These are phyloP conservation scores for Buceros bicornis DNA, from an alignment of 2,797 vertebrate genomes.

Conservation along the genomic window DNA sequence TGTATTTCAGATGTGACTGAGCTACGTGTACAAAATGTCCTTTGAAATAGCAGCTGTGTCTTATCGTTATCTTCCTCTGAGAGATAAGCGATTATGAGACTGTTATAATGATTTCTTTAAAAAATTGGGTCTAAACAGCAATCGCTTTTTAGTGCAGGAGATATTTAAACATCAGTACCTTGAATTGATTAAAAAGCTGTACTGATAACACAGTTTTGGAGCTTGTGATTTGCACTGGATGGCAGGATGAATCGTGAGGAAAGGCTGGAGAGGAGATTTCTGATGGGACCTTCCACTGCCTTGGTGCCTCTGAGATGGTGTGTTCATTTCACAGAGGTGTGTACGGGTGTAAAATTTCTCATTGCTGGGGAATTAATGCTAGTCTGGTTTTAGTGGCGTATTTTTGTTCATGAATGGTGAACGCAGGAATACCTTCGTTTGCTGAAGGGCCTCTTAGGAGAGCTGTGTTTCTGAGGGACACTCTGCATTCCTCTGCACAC, in stretches of 20 bases:
- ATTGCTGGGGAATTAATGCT: not conserved
- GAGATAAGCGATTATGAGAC: slow-evolving; percentile 69
- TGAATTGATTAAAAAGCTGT: slow-evolving; percentile 52
- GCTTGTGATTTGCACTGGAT: slow-evolving; percentile 13
- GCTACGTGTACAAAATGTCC: slow-evolving; percentile 11
- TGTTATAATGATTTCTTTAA: slow-evolving; percentile 51
- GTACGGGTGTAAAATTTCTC: not conserved
- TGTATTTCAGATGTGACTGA: slow-evolving; percentile 48
- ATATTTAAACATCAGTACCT: slow-evolving; percentile 59
- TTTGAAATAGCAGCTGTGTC: slow-evolving; percentile 67
- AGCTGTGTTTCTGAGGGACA: not conserved
- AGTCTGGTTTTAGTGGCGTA: not conserved
- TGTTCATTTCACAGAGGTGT: not conserved
- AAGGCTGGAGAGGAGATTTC: slow-evolving; percentile 30
- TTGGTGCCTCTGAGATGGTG: not conserved
- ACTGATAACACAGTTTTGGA: slow-evolving; percentile 40
- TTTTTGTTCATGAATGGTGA: not conserved
- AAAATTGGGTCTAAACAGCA: not conserved
- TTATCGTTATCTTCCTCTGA: slow-evolving; percentile 31
- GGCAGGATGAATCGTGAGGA: not conserved
- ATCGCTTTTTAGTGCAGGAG: slow-evolving; percentile 32
- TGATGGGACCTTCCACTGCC: not conserved
- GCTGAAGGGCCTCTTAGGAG: not conserved
- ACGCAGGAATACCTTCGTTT: not conserved
- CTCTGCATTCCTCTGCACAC: not conserved